phyloP scores from a whole-genome alignment of 1,140 invertebrate species.

The Leptopilina boulardi region DNA sequence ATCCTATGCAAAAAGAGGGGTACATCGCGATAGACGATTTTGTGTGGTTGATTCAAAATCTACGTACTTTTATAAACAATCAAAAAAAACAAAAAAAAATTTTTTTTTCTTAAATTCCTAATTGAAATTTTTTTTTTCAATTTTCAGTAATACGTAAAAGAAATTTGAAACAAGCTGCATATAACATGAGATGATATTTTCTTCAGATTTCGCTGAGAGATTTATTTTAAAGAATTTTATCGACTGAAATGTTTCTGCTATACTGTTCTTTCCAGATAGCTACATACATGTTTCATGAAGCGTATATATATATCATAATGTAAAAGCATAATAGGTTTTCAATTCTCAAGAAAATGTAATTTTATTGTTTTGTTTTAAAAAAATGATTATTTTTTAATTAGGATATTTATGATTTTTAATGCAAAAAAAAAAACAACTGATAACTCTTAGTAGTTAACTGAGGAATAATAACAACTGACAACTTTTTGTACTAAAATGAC shows the following conservation, averaged over 20 bases:
- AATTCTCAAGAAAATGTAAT: neutral
- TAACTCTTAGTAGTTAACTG: too few species aligned
- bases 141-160: neutral
- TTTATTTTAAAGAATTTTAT: constrained; percentile 4
- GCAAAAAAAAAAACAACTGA: too few species aligned
- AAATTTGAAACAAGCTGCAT: neutral
- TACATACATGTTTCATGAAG: constrained; percentile 18
- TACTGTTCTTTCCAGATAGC: neutral
- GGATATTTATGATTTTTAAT: neutral
- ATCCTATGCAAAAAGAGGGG: constrained; percentile 9
- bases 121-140: too few species aligned
- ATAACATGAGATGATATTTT: too few species aligned
- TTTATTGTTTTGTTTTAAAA: neutral
- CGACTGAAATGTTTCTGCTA: neutral
- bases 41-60: constrained; percentile 5
- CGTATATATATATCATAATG: neutral
- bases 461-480: too few species aligned
- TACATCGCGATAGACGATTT: constrained; percentile 22
- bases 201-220: too few species aligned
- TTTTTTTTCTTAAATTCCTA: too few species aligned
- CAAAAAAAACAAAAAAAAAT: too few species aligned
- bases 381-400: neutral
- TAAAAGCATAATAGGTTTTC: constrained; percentile 1
- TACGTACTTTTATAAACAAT: neutral
- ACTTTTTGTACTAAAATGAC: too few species aligned